These are phyloP conservation scores for Mimachlamys varia DNA, from an alignment of 2,888 invertebrate species.

Conservation along the genomic window DNA sequence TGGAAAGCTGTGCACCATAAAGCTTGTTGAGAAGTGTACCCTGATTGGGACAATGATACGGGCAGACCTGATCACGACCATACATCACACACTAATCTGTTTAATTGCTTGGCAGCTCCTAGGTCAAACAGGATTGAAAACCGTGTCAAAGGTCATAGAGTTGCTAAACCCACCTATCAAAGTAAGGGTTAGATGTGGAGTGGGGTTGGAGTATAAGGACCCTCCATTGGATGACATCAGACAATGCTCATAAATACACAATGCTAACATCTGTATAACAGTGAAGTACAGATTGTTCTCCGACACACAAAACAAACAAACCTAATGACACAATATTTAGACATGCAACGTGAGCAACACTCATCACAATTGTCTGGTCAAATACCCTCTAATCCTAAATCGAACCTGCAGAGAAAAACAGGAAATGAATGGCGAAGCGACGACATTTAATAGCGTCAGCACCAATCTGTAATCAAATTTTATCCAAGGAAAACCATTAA, in stretches of 20 bases:
- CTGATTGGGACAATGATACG: conserved; percentile 12
- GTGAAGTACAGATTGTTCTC: neutral
- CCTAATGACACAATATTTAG: conserved; percentile 3
- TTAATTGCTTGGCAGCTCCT: neutral
- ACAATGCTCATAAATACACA: conserved; percentile 31
- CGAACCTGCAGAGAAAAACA: neutral
- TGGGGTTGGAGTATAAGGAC: neutral
- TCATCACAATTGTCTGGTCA: neutral
- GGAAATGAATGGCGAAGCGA: neutral
- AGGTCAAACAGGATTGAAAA: conserved; percentile 21
- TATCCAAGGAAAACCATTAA: neutral
- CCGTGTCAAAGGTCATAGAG: conserved; percentile 16
- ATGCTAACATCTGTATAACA: neutral
- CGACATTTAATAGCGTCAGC: neutral
- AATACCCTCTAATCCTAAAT: neutral
- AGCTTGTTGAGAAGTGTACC: neutral
- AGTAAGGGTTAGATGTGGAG: neutral
- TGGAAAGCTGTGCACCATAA: neutral
- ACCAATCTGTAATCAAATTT: neutral
- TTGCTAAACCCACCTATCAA: neutral
- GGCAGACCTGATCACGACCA: neutral
- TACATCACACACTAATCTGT: conserved; percentile 14
- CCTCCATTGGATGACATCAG: neutral
- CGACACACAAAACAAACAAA: conserved; percentile 9
- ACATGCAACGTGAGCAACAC: neutral